Conservation (phyloP, 2,113 vertebrate species). For the Aspidoscelis tigris region DNA sequence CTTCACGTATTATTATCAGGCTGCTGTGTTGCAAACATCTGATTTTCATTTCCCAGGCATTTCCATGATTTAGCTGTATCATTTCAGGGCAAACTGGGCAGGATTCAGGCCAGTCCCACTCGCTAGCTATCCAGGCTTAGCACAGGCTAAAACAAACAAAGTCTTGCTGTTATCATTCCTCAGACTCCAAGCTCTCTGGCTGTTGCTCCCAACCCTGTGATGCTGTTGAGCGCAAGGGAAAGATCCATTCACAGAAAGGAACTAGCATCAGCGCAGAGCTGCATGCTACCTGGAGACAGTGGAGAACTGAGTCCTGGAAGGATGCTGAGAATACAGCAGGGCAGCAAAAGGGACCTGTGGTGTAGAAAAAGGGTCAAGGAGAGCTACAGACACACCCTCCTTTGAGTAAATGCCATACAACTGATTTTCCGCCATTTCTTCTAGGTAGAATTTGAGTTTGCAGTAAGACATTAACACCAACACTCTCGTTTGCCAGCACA, state of each 20-base stretch:
- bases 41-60: slow-evolving; percentile 7
- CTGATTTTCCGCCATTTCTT: neutral
- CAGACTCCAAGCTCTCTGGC: neutral
- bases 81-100: neutral
- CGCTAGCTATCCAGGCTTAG: neutral
- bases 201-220: neutral
- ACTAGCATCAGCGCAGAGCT: neutral
- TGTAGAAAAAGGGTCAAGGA: neutral
- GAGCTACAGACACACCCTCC: neutral
- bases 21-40: neutral
- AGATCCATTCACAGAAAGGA: neutral
- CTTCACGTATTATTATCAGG: slow-evolving; percentile 8
- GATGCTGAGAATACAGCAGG: too few relatives aligned
- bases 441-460: neutral
- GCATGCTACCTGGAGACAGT: neutral
- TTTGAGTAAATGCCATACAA: neutral
- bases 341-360: neutral
- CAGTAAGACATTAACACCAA: neutral
- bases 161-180: too few relatives aligned
- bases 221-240: neutral
- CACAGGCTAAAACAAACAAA: neutral
- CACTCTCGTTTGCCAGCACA: too few relatives aligned
- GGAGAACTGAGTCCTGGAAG: neutral
- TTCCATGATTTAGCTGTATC: neutral
- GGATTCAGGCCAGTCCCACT: neutral